These are phyloP conservation scores for Clarias platycephalus DNA, from an alignment of 2,797 vertebrate genomes.

Conservation along the genomic window DNA sequence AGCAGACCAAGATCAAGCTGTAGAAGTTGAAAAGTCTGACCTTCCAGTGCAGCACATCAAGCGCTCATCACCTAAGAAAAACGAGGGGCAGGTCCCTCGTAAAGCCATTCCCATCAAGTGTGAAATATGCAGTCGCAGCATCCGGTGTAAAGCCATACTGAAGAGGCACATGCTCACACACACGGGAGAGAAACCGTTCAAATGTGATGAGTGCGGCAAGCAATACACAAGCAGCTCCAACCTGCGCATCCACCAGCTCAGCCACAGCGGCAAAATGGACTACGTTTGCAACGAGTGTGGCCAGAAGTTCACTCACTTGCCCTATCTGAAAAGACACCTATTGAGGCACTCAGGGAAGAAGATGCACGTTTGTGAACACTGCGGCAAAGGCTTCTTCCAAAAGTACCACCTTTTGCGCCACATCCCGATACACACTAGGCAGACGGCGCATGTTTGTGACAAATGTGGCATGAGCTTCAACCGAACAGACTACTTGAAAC, in stretches of 20 bases:
- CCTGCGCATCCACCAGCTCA: conserved; percentile 44
- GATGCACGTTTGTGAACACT: conserved; percentile 31
- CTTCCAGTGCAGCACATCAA: neutral
- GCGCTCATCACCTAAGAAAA: neutral
- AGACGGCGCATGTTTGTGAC: neutral
- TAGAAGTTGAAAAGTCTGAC: neutral
- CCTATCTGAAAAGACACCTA: conserved; percentile 37
- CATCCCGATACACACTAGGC: conserved; percentile 25
- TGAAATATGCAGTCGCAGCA: conserved; percentile 19
- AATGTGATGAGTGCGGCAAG: conserved; percentile 30
- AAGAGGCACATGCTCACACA: conserved; percentile 38
- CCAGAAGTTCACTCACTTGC: conserved; percentile 40
- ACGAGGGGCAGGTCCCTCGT: neutral
- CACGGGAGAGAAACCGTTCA: conserved; percentile 35
- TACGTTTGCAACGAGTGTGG: conserved; percentile 35
- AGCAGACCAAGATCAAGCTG: neutral
- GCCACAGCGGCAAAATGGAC: conserved; percentile 44
- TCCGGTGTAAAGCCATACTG: conserved; percentile 14
- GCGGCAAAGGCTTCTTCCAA: conserved; percentile 39
- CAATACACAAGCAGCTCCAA: conserved; percentile 36
- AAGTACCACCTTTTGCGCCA: conserved; percentile 43
- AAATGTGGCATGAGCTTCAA: conserved; percentile 29
- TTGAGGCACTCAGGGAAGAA: conserved; percentile 34
- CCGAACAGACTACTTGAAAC: conserved; percentile 33
- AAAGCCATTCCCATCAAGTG: conserved; percentile 16